Evolutionary conservation across 64 coral and sea anemone species (phyloP), one percentile per base, ranked within the genome.

Genomic region (Dendronephthya gigantea): DNA sequence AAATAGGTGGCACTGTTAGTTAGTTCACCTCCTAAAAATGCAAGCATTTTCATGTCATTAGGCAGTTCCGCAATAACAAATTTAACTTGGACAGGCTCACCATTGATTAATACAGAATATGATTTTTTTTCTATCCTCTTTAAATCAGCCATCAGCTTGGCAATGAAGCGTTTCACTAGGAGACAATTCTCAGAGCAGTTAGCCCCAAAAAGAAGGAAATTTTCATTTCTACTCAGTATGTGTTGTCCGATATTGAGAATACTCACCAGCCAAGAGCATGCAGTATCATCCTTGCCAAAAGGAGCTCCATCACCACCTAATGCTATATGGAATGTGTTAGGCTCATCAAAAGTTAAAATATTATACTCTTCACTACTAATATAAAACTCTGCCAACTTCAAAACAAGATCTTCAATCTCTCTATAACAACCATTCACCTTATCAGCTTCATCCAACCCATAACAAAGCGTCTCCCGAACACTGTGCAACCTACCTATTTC

Each of bases 31-130:
- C 72, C 69, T 4, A 79, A 39, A 79, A 79, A 79, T 79, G 72
- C n/a, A 15, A 79, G 72, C 72, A 79, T 79, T 17, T 79, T 79
- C 72, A 79, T 79, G 32, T 79, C 72, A 35, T 79, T 79, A 15
- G 72, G 72, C 15, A 79, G 28, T 79, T 79, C 72, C 17, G 9
- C 72, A 79, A 79, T 79, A 39, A 35, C 72, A 79, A 79, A 79
- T 34, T 79, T 79, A 36, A 79, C 72, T 34, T 8, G 11, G 6
- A 79, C 72, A 79, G 72, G 25, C 10, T 29, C 72, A 10, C 72
- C 72, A 11, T 79, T 79, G 72, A 1, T 35, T 29, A 28, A 28
- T 0, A 79, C 72, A 29, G 29, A 36, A 39, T 79, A 79, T 6
- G 15, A 17, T 8, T 34, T 30, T 17, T 39, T 39, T 8, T 19